Evolutionary conservation across 92 coral and sea anemone genomes (phyloP).

Genomic region (Zoanthus solanderi): DNA sequence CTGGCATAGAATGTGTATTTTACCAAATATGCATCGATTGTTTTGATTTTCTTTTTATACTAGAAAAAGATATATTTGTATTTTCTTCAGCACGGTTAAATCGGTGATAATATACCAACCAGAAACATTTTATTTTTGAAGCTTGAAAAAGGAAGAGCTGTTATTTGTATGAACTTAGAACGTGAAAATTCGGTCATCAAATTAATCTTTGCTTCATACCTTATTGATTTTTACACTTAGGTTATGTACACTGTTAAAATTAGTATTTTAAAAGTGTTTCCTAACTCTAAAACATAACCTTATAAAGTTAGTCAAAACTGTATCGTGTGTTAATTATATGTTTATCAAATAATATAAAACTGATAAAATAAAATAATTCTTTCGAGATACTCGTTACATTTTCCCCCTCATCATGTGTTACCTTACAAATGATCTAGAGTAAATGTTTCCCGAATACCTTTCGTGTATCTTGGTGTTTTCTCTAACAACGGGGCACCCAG

Average conservation of each 20-base stretch:
- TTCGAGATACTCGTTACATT: background rate
- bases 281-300: background rate
- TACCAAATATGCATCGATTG: too few relatives aligned
- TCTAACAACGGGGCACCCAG: constrained; percentile 32
- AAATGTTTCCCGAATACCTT: constrained; percentile 16
- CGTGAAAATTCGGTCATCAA: too few relatives aligned
- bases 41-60: too few relatives aligned
- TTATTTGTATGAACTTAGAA: too few relatives aligned
- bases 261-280: background rate
- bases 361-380: background rate
- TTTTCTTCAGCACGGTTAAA: too few relatives aligned
- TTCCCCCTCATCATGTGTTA: background rate
- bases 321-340: background rate
- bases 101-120: too few relatives aligned
- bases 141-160: too few relatives aligned
- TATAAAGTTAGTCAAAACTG: background rate
- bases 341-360: background rate
- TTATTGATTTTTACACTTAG: background rate
- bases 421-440: background rate
- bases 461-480: constrained; percentile 29
- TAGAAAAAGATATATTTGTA: too few relatives aligned
- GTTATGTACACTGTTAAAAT: background rate
- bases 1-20: too few relatives aligned
- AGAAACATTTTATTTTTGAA: too few relatives aligned
- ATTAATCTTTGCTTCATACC: background rate